Evolutionary conservation across 1,140 invertebrate species (phyloP), one percentile per base, ranked within the genome.

Genomic region (Drosophila arawakana): DNA sequence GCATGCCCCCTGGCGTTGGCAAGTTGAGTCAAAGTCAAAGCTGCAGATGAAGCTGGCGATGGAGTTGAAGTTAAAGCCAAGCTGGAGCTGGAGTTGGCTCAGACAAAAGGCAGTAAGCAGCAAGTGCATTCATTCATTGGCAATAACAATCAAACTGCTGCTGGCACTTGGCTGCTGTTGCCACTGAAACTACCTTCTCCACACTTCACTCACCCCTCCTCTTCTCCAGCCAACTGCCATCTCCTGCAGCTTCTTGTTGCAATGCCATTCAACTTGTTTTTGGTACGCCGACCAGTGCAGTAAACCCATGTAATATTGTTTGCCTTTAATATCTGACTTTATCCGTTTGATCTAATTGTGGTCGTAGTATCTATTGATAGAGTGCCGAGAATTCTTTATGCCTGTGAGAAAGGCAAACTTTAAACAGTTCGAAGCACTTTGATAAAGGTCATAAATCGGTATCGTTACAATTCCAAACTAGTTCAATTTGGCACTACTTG

Each of bases 61-160:
- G 61, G 49, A 60, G 66, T 41, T 66, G 54, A 59, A 66, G 65
- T 21, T 58, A 39, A 35, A 43, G 58, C 46, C 39, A 11, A 46
- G 60, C 7, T 66, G 54, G 11, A 47, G 70, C 11, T 58, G 49
- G 69, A 49, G 37, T 39, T 43, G 46, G 15, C 54, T 34, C 83
- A 88, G 81, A 84, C 81, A 83, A 80, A 52, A 76, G 69, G 72
- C 61, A 55, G 25, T 30, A 71, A 30, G 6, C 65, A 72, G 82
- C 83, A 86, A 86, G 83, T 86, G 82, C 79, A 82, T 86, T 86
- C 82, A 86, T 86, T 86, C 82, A 86, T 86, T 86, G 82, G 82
- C 84, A 88, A 88, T 88, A 86, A 86, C 82, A 86, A 86, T 86
- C 83, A 86, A 86, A 88, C 83, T 86, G 81, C 78, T 81, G 74